Base-by-base conservation (phyloP, 2,797 vertebrate genomes). In the Phrynocephalus guinanensis region DNA sequence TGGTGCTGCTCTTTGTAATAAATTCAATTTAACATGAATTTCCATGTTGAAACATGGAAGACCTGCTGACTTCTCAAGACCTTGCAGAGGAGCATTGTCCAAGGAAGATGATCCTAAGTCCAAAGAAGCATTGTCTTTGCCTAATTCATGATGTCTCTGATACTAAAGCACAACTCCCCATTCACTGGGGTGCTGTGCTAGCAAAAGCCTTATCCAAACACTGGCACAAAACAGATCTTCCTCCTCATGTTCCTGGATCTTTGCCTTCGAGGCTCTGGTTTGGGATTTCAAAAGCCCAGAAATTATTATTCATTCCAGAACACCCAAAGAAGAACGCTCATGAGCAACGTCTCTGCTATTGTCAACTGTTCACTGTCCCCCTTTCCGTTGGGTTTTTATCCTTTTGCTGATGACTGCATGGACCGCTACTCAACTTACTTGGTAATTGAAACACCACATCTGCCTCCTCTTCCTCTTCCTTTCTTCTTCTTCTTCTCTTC, bases 351-450 rank as follows among this genome's bases (percentile, higher is more conserved):
- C 90, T 91, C 56, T 73, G 1, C 73, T 76, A 68, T 60, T 63
- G 89, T 67, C 52, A 28, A 77, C 68, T 79, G 92, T 81, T 79
- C 88, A 87, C 88, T 84, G 79, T 5, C 91, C 83, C 89, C 70
- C 82, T 18, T 87, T 89, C 73, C 80, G 44, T 52, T 93, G 87
- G 77, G 88, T 90, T 93, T 90, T 24, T 87, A 92, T 76, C 91
- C 87, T 85, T 88, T 71, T 26, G 0, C 63, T 76, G 93, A 91
- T 71, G 89, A 85, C 84, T 87, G 93, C 88, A 87, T 16, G 89
- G 93, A 94, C 88, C 94, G 94, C 91, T 91, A 86, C 84, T 67
- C 86, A 86, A 91, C 86, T 90, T 95, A 93, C 93, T 93, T 93
- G 94, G 93, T 90, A 96, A 92, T 60, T 44, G 79, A 79, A 93